Evolutionary conservation across 92 coral and sea anemone genomes (phyloP).

Genomic region (Diadumene lineata): DNA sequence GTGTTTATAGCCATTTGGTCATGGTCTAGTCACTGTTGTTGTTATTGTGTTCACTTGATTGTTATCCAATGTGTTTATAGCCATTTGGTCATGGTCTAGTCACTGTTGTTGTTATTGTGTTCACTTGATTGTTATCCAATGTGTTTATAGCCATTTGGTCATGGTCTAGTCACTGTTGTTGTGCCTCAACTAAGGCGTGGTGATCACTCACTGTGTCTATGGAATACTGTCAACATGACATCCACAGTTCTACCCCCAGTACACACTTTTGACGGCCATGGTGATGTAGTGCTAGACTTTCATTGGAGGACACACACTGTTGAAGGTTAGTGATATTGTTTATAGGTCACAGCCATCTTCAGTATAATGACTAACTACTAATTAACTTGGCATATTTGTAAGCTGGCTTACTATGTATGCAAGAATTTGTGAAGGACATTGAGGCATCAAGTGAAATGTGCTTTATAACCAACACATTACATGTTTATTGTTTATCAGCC

Average conservation of each 20-base stretch:
- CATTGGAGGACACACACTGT: conserved; percentile 84
- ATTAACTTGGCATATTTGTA: no score
- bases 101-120: no score
- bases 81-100: background rate
- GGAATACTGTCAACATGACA: conserved; percentile 84
- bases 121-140: no score
- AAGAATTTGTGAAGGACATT: no score
- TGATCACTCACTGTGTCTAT: conserved; percentile 78
- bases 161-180: conserved; percentile 89
- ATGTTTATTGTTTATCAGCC: background rate
- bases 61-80: no score
- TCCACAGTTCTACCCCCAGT: conserved; percentile 80
- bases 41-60: no score
- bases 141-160: conserved; percentile 95
- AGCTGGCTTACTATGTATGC: no score
- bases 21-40: background rate
- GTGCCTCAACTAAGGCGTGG: conserved; percentile 85
- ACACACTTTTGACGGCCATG: conserved; percentile 90
- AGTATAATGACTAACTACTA: no score
- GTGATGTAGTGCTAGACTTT: conserved; percentile 85
- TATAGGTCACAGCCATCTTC: no score
- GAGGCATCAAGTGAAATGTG: background rate
- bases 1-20: background rate
- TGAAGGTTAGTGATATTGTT: conserved; percentile 46
- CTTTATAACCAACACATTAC: no score